Base-by-base conservation (phyloP, 1,140 invertebrate species). In the Geopemphigus sp. region DNA sequence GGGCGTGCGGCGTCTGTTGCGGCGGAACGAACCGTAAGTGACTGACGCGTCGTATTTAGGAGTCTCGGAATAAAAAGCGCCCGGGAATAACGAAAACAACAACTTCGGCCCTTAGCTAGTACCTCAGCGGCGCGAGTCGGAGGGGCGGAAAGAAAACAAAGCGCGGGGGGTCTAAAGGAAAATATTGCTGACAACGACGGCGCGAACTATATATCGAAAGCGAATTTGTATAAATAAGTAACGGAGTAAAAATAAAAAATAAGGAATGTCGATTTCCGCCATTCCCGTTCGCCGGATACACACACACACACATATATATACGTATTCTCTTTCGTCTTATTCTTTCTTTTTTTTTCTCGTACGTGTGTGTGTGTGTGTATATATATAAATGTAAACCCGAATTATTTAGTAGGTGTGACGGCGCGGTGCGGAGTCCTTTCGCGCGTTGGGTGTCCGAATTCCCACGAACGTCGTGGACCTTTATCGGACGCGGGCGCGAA, bases 331-430 rank as follows among this genome's bases (percentile, higher is more conserved):
- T 73, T 56, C 22, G 10, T 26, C 15, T 15, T 39, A 22, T 47
- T 22, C 15, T 39, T 50, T 47, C 8, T 39, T 39, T 39, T 8
- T 39, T 39, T 39, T 39, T 39, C 32, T 39, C 32, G 32, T 39
- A 39, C 45, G 29, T 76, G 12, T 45, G 6, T 6, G 39, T n/a
- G 19, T 47, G 12, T 22, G 5, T 32, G 12, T 32, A 53, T 4
- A 39, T 39, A 39, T 39, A 8, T 39, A 76, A 29, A 39, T 74
- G 26, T 39, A 56, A 57, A 15, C 72, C 29, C 29, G 72, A 74
- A 57, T 74, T 74, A 74, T 74, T 74, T 57, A 74, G 54, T 74
- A 74, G 72, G 70, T 56, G 64, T 66, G 32, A 47, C 39, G 64
- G 64, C 39, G 32, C 29, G 3, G 32, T 39, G 61, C 29, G 61